Conservation (phyloP, 2,888 invertebrate species). For the Smittia sp. region DNA sequence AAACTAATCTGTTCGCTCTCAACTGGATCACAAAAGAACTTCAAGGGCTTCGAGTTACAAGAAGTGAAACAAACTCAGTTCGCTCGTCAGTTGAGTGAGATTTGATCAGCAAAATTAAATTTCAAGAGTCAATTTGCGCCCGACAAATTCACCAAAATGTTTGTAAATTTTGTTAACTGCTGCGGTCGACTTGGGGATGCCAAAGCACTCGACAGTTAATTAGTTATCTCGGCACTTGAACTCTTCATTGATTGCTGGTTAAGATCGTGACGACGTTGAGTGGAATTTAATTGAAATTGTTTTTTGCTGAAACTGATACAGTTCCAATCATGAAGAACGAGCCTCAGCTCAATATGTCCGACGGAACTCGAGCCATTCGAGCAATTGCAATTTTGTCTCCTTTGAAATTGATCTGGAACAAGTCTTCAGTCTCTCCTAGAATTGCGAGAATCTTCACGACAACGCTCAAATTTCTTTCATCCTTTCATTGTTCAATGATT, state of each 20-base stretch:
- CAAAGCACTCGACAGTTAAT: slow-evolving; percentile 10
- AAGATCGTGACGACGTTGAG: neutral
- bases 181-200: neutral
- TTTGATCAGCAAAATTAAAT: no score
- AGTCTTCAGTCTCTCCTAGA: neutral
- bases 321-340: no score
- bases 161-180: neutral
- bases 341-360: neutral
- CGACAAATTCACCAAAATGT: no score
- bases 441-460: neutral
- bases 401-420: slow-evolving; percentile 8
- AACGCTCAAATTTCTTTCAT: slow-evolving; percentile 24
- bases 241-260: neutral
- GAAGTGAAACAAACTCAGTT: no score
- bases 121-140: no score
- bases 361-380: neutral
- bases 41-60: no score
- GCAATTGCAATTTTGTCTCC: slow-evolving; percentile 17
- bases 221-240: neutral
- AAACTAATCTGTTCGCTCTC: neutral
- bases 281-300: slow-evolving; percentile 13
- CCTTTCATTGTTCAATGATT: neutral
- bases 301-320: neutral
- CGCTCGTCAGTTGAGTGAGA: no score
- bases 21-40: neutral